Base-by-base conservation (phyloP, 2,888 invertebrate species). In the Chironomus tentans region DNA sequence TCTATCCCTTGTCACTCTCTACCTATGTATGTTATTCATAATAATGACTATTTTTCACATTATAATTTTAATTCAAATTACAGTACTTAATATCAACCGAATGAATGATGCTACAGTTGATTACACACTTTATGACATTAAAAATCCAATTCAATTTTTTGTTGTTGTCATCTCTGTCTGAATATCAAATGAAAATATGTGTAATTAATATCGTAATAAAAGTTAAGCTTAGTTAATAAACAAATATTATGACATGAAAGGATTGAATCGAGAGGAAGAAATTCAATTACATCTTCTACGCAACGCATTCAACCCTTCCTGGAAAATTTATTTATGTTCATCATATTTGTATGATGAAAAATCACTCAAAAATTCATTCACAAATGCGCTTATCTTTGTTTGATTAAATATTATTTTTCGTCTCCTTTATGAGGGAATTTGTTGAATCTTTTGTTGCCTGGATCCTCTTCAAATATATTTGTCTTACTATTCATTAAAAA, bases 301-400 rank as follows among this genome's bases (percentile, higher is more conserved):
- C 28, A 28, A 28, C 28, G 28, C 28, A 28, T 28, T 28, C 28
- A 56, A 56, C 56, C 56, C 56, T 56, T 18, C 38, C 38, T 38
- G 38, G 38, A 38, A 38, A 38, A 38, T 38, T 38, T 10, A 38
- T 38, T 38, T 4, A n/a, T n/a, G n/a, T n/a, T n/a, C n/a, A n/a
- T n/a, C n/a, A n/a, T 38, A 2, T 38, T 38, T 38, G 38, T 38
- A 38, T 38, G 38, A 38, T 38, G 38, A 24, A 65, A 24, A 65
- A 65, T 24, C 21, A 65, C 24, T 65, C 62, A 22, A 22, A 13
- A 22, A 10, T 21, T 71, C 38, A 21, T 22, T 38, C 68, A 24
- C 74, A 74, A 74, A 74, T 74, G 74, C 68, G 74, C 68, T 74
- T 74, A 74, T 68, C 62, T 71, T 68, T 68, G 47, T 68, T 74